phyloP scores from a whole-genome alignment of 1,140 invertebrate species.

The Cardiocondyla obscurior region DNA sequence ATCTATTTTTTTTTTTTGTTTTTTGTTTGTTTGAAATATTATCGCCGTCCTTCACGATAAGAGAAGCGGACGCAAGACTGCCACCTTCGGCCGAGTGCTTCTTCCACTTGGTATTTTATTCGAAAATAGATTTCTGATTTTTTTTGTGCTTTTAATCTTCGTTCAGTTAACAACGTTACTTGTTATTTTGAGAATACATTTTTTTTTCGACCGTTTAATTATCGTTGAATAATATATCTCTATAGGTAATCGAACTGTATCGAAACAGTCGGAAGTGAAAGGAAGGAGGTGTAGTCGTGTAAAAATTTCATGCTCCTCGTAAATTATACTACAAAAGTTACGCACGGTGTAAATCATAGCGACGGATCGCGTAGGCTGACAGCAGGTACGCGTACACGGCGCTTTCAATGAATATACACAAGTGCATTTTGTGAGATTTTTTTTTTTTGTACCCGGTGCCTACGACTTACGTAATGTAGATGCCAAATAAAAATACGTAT shows the following conservation, averaged over 20 bases:
- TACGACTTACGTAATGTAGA: constrained; percentile 49
- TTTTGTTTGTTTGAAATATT: constrained; percentile 14
- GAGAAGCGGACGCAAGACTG: not conserved
- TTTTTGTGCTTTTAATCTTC: no score
- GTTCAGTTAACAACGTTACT: no score
- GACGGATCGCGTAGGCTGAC: constrained; percentile 62
- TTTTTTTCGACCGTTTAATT: not conserved
- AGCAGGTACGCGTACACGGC: constrained; percentile 22
- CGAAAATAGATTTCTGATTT: not conserved
- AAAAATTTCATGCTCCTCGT: constrained; percentile 40
- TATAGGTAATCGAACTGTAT: no score
- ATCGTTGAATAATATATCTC: no score
- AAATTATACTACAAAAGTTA: no score
- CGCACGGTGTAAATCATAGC: constrained; percentile 66
- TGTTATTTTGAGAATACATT: not conserved
- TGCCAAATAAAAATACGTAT: constrained; percentile 26
- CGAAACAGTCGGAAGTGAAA: not conserved
- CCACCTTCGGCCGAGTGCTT: no score
- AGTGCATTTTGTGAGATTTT: constrained; percentile 58
- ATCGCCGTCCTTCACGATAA: constrained; percentile 1
- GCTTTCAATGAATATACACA: constrained; percentile 45
- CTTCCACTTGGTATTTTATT: not conserved
- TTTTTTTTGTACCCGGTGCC: constrained; percentile 53
- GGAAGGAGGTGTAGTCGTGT: not conserved
- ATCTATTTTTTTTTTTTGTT: no score